Base-by-base conservation (phyloP, 2,888 invertebrate genomes). In the Drosophila mimetica region DNA sequence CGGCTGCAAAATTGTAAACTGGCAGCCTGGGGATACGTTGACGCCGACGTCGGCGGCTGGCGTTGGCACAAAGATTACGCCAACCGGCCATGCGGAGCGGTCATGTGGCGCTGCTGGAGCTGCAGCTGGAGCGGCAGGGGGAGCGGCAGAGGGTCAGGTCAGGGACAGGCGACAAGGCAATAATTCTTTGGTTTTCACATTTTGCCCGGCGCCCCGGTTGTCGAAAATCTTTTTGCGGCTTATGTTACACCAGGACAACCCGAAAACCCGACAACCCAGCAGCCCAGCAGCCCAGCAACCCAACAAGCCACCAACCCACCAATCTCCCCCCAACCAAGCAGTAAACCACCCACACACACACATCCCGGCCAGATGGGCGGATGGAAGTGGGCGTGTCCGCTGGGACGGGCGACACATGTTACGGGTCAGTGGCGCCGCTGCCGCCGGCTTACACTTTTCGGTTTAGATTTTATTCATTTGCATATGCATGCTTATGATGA, bases 141-240 rank as follows among this genome's bases (percentile, higher is more conserved):
- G 28, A 41, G 42, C 59, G 59, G 57, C 25, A 44, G 58, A 58
- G 60, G 60, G 58, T 57, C 58, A 60, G 83, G 85, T 85, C 85
- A 84, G 82, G 85, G 79, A 76, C 87, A 78, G 57, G 82, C 82
- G 75, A 75, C 87, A 78, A 53, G 70, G 71, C 81, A 84, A 86
- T 84, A 86, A 86, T 81, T 83, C 83, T 84, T 86, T 75, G 84
- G 76, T 78, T 78, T 84, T 71, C 79, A 76, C 82, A 84, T 78
- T 83, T 71, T 70, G 48, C 51, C 47, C 47, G 59, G 55, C 41
- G 64, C 64, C 46, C 63, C 25, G 25, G 74, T 69, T 84, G 85
- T 76, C 82, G 82, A 83, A 83, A 86, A 86, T 86, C 87, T 87
- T 84, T 86, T 83, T 84, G 82, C 85, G 87, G 83, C 86, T 83